A percentile compares a stretch with the other conserved stretches of the same genome.
Conservation (phyloP, 2,797 vertebrate genomes). For the Erethizon dorsatum region DNA sequence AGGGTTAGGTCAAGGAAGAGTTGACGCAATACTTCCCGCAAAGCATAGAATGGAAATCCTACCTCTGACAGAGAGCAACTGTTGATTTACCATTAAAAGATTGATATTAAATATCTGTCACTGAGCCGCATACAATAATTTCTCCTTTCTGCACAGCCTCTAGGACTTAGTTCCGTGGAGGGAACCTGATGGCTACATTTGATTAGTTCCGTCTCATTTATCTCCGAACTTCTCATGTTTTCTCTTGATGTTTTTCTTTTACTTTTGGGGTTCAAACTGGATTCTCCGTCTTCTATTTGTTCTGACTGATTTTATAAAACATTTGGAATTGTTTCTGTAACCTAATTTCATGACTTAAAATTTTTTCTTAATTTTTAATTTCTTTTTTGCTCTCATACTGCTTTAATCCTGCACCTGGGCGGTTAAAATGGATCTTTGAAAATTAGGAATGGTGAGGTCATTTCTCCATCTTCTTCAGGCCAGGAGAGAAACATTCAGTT, state of each 20-base stretch:
- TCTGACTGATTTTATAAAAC: not conserved
- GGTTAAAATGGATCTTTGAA: not conserved
- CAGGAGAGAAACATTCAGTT: no score
- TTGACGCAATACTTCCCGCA: not conserved
- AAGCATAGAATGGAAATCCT: not conserved
- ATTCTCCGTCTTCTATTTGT: not conserved
- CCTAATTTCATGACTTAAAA: not conserved
- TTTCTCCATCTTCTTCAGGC: not conserved
- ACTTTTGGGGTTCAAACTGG: not conserved
- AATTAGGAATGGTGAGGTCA: not conserved
- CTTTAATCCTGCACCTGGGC: not conserved
- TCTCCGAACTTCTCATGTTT: not conserved
- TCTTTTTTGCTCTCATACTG: not conserved
- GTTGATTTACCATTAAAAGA: not conserved
- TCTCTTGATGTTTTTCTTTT: not conserved
- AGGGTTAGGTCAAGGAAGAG: not conserved
- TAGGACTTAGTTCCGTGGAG: no score
- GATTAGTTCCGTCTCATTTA: not conserved
- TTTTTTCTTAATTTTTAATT: not conserved
- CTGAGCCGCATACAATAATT: not conserved
- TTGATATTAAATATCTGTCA: not conserved
- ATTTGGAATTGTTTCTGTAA: not conserved
- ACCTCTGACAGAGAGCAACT: not conserved
- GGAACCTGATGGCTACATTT: not conserved
- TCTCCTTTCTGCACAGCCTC: not conserved